Evolutionary conservation across 2,888 invertebrate species (phyloP).

Genomic region (Hartigia nigra): DNA sequence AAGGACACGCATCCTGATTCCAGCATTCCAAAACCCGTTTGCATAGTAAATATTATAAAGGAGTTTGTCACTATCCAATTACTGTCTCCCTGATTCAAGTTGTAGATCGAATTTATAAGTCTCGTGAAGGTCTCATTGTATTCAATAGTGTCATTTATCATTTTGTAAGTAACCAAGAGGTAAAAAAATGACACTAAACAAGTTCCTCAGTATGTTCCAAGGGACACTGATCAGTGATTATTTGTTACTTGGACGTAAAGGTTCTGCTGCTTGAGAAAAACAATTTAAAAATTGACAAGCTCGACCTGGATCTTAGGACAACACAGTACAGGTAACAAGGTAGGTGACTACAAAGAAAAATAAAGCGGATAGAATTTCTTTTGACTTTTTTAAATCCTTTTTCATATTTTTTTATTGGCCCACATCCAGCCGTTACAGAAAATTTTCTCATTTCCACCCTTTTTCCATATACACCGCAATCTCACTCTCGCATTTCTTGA

Average conservation of each 20-base stretch:
- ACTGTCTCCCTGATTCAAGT: constrained; percentile 81
- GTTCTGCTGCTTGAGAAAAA: neutral
- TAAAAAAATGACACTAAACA: neutral
- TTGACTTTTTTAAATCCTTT: constrained; percentile 25
- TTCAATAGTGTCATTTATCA: neutral
- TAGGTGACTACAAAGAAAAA: neutral
- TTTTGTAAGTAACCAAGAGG: neutral
- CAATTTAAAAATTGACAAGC: constrained; percentile 3
- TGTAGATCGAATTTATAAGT: constrained; percentile 66
- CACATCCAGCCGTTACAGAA: constrained; percentile 53
- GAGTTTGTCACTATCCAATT: constrained; percentile 91
- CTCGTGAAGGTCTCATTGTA: constrained; percentile 32
- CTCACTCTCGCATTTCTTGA: constrained; percentile 21
- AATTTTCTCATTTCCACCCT: constrained; percentile 34
- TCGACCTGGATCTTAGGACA: neutral
- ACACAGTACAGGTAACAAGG: neutral
- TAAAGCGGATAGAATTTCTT: neutral
- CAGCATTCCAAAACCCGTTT: constrained; percentile 93
- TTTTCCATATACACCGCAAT: constrained; percentile 12
- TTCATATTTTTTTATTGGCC: constrained; percentile 55
- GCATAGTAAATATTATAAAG: constrained; percentile 94
- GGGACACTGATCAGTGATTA: neutral
- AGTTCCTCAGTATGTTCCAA: neutral
- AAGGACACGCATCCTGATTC: constrained; percentile 93
- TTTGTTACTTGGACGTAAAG: neutral